Evolutionary conservation across 2,113 vertebrate species (phyloP).

Genomic region (Illadopsis cleaveri): DNA sequence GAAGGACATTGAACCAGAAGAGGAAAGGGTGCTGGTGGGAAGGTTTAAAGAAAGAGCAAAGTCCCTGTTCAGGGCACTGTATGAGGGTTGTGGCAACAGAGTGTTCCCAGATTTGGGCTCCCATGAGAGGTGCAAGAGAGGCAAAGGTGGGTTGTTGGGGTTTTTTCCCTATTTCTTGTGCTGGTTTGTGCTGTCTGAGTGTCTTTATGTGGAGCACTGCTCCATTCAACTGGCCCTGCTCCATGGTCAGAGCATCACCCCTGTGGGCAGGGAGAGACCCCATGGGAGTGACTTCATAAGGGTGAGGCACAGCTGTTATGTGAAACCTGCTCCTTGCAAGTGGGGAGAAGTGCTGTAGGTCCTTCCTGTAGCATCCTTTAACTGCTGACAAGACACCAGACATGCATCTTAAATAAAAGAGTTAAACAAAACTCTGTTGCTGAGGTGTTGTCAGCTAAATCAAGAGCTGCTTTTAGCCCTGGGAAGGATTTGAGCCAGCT

Average conservation of each 20-base stretch:
- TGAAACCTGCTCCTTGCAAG: background rate
- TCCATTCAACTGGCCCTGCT: background rate
- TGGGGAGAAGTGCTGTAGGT: background rate
- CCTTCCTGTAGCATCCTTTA: background rate
- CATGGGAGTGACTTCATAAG: rapidly evolving
- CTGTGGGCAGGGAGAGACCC: rapidly evolving
- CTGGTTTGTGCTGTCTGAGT: background rate
- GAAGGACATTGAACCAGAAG: background rate
- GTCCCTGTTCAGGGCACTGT: background rate
- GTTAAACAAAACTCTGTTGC: background rate
- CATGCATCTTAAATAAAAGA: background rate
- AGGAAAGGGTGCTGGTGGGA: background rate
- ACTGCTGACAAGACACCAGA: background rate
- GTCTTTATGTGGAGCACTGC: background rate
- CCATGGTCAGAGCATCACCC: background rate
- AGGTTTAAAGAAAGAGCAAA: background rate
- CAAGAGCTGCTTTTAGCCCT: background rate
- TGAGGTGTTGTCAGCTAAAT: background rate
- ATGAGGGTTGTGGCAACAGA: background rate
- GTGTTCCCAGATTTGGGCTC: background rate
- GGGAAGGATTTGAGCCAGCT: background rate
- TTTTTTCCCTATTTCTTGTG: background rate
- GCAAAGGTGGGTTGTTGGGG: rapidly evolving
- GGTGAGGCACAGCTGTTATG: background rate
- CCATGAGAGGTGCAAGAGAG: background rate